Conservation (phyloP, 2,113 vertebrate species). For the Speoplatyrhinus poulsoni region DNA sequence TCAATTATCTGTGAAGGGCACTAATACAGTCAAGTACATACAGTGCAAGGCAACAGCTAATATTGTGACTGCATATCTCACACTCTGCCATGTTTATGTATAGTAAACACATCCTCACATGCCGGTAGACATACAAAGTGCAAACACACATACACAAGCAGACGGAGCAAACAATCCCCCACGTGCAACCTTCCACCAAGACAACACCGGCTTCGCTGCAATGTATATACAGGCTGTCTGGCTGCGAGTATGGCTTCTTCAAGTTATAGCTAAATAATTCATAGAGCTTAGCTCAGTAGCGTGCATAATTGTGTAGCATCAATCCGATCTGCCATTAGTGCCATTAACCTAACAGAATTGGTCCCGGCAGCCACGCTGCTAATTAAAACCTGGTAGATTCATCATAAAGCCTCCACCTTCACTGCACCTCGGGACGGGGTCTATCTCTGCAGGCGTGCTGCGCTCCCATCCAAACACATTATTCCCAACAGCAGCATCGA, state of each 20-base stretch:
- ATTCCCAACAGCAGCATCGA: not conserved
- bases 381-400: conserved; percentile 68
- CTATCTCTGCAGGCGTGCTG: conserved; percentile 14
- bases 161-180: conserved; percentile 5
- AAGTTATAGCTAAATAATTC: conserved; percentile 61
- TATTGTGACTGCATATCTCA: not conserved
- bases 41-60: conserved; percentile 17
- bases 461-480: conserved; percentile 2
- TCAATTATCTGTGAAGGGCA: too few species aligned
- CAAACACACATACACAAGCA: not conserved
- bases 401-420: conserved; percentile 42
- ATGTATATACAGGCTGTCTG: conserved; percentile 8
- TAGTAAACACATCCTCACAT: conserved; percentile 11
- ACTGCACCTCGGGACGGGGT: not conserved
- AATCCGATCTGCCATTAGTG: conserved; percentile 50
- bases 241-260: conserved; percentile 43
- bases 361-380: conserved; percentile 55
- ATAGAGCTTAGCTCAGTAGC: conserved; percentile 44
- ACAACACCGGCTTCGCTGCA: conserved; percentile 29
- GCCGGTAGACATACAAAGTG: conserved; percentile 12
- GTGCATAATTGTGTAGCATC: conserved; percentile 61
- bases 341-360: conserved; percentile 54
- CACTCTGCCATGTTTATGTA: conserved; percentile 14
- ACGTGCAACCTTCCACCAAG: not conserved
- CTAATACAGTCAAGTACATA: not conserved